Evolutionary conservation across 2,113 vertebrate species (phyloP), one percentile per base, ranked within the genome.

Genomic region (Rutilus rutilus): DNA sequence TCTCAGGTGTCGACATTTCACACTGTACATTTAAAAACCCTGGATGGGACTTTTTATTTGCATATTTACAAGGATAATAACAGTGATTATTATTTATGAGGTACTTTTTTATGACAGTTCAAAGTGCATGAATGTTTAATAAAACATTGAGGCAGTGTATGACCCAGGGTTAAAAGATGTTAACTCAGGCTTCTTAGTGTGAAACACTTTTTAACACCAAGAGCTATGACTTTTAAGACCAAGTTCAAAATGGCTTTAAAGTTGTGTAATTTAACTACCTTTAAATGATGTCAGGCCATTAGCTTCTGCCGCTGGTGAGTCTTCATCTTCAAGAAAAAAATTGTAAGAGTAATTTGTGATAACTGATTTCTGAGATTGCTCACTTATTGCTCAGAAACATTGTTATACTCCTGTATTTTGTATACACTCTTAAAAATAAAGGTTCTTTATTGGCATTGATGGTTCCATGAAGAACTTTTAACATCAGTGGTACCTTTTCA

Each of bases 281-380:
- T 65, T 81, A 65, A 81, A 81, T 27, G 78, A 81, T 21, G 36
- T 81, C 8, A 81, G 60, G 15, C 59, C 78, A 65, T 65, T 65
- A 5, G 36, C 2, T 36, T 65, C 59, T 47, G 78, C 9, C 2
- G n/a, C 36, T 30, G 78, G 59, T 27, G n/a, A 21, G n/a, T 65
- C 39, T 21, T 81, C 39, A 21, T 45, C 78, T 81, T 45, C 45
- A 45, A 64, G 11, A 62, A 39, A 14, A 14, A 25, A 79, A 77
- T 11, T 71, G 3, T 33, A 0, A 9, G 15, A 52, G 67, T 39
- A 4, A 21, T 39, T 33, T 77, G 17, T 19, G 25, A 30, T 77
- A 1, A 19, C 27, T 42, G 3, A 47, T 19, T 52, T 76, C 15
- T 19, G 15, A 21, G 27, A 54, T 27, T 77, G n/a, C 52, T 6